These are phyloP conservation scores for Tapirus indicus DNA, from an alignment of 2,797 vertebrate species.

Conservation along the genomic window DNA sequence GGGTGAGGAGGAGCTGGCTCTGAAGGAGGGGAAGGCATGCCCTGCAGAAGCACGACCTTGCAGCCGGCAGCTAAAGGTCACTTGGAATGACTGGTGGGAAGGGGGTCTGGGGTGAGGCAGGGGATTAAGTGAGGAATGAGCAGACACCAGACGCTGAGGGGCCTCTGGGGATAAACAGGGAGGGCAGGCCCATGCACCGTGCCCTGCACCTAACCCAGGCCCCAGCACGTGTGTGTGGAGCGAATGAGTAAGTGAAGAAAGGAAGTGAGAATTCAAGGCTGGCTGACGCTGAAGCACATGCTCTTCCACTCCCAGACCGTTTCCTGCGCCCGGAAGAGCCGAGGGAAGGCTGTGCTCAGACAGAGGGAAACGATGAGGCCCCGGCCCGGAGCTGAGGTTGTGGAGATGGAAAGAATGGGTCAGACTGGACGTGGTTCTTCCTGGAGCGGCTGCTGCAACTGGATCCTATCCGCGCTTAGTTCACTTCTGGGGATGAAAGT, in stretches of 20 bases:
- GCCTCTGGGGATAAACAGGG: accelerated
- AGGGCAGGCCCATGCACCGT: accelerated
- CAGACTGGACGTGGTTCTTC: accelerated
- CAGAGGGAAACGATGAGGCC: not conserved
- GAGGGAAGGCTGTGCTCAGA: not conserved
- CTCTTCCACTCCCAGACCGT: not conserved
- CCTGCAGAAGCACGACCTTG: not conserved
- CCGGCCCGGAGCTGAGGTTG: not conserved
- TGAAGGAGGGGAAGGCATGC: not conserved
- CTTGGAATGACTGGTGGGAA: not conserved
- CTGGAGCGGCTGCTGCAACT: accelerated
- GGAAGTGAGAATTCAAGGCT: not conserved
- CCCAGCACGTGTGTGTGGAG: accelerated
- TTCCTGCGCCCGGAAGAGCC: not conserved
- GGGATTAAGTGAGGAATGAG: not conserved
- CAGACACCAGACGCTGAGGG: not conserved
- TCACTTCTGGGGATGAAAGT: accelerated
- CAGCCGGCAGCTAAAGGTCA: accelerated
- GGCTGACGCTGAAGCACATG: not conserved
- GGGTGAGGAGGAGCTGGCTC: not conserved
- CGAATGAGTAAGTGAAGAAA: not conserved
- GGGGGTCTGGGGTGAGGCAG: accelerated
- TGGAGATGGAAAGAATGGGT: not conserved
- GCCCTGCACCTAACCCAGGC: accelerated
- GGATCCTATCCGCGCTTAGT: accelerated